Evolutionary conservation across 1,140 invertebrate genomes (phyloP), one percentile per base, ranked within the genome.

Genomic region (Drosophila pectinifera): DNA sequence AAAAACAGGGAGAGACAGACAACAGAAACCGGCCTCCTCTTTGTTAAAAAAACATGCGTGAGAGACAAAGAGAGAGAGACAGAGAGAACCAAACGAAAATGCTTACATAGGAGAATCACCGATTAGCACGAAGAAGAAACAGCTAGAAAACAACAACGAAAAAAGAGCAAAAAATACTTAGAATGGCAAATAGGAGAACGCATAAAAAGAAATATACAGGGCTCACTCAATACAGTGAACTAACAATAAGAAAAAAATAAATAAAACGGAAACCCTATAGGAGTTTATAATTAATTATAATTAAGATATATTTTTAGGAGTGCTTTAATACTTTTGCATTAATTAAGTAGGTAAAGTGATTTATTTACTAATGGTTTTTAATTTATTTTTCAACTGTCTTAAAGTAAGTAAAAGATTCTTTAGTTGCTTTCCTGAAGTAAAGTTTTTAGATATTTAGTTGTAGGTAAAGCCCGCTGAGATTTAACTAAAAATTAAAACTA

Each of bases 11-110:
- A 59, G 57, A 62, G 61, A 63, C 53, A 36, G 26, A 61, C 46
- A 41, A 34, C 46, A 69, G 55, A 79, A 85, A 86, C 82, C 82
- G 82, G 82, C 82, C 82, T 72, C 82, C 82, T 72, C 51, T 74
- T 70, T 70, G 49, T 69, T 55, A 34, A 34, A 57, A 75, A 75
- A 80, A 81, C 64, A 85, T 85, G 82, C 82, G 82, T 85, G 64
- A 80, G 80, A 84, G 82, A 39, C 34, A 59, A 31, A 53, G 31
- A 39, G 18, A 62, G 26, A 18, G 24, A 57, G 56, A 62, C 51
- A 62, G 43, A 82, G 75, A 56, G 73, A 51, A 64, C 55, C 20
- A 16, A 55, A 46, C 39, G 64, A 88, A 58, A 78, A 67, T 57
- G 48, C 41, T 43, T 42, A 49, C 75, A 88, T 79, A 76, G 78